Conservation (phyloP, 2,888 invertebrate species). For the Brassicogethes aeneus region DNA sequence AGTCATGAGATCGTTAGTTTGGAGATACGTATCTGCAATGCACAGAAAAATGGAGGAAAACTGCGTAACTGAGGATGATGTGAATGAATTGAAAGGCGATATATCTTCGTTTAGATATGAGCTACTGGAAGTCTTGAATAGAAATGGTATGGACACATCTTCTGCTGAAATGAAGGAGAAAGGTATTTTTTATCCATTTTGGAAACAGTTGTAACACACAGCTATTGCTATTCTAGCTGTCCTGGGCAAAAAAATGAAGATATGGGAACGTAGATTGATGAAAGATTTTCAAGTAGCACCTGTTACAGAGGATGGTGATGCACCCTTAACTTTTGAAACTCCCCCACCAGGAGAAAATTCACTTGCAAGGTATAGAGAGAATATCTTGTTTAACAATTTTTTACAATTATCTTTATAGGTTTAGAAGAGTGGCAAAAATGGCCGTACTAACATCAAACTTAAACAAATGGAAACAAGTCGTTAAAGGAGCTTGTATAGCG, state of each 20-base stretch:
- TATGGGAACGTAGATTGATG: slow-evolving; percentile 83
- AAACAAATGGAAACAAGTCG: slow-evolving; percentile 67
- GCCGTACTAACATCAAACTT: slow-evolving; percentile 61
- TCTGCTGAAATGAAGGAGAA: slow-evolving; percentile 65
- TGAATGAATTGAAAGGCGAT: slow-evolving; percentile 91
- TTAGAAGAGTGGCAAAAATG: slow-evolving; percentile 64
- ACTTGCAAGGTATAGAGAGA: slow-evolving; percentile 41
- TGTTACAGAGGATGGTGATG: slow-evolving; percentile 53
- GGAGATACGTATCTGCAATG: slow-evolving; percentile 84
- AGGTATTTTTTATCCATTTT: slow-evolving; percentile 45
- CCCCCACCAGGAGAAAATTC: slow-evolving; percentile 51
- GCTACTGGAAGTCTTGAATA: slow-evolving; percentile 78
- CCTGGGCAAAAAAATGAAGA: slow-evolving; percentile 67
- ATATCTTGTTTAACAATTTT: too few relatives aligned
- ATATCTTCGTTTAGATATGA: slow-evolving; percentile 89
- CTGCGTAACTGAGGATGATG: slow-evolving; percentile 84
- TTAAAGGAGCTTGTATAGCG: slow-evolving; percentile 48
- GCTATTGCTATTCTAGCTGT: slow-evolving; percentile 48
- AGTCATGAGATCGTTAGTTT: slow-evolving; percentile 84
- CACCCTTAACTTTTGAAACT: slow-evolving; percentile 33
- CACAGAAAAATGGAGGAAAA: slow-evolving; percentile 77
- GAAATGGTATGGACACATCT: slow-evolving; percentile 80
- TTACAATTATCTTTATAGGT: slow-evolving; percentile 38
- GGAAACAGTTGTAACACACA: not conserved
- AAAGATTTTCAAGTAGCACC: slow-evolving; percentile 82